Evolutionary conservation across 2,888 invertebrate genomes (phyloP), one percentile per base, ranked within the genome.

Genomic region (Caenorhabditis sp.): DNA sequence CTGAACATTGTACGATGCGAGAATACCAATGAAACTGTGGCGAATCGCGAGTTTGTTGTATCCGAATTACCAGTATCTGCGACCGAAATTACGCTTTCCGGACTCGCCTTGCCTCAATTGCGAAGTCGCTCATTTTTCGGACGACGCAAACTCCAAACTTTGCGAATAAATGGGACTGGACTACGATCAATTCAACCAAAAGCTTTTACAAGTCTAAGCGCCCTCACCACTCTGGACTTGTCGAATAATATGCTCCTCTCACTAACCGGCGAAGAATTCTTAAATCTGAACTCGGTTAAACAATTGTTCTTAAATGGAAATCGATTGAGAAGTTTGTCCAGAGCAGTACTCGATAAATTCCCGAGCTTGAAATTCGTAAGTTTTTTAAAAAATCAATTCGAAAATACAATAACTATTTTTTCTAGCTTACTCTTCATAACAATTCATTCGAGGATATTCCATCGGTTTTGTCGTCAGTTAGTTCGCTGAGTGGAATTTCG

Each of bases 41-140:
- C 26, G 12, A 2, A 8, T 5, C 57, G 73, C 7, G 67, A 78
- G 38, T 76, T 68, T 31, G 63, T 69, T 7, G 67, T 92, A 91
- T 92, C 93, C 80, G 92, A 92, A 89, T 93, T 95, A 87, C 94
- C 94, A 12, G 94, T 94, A 93, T 93, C 94, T 88, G 93, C 94
- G 70, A 94, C 94, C n/a, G 92, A 93, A 88, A 90, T 94, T 79
- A 93, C 93, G 87, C 90, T 95, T 75, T 94, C 94, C 88, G 94
- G 94, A 76, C 93, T 94, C 89, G 92, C 93, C 88, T 91, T 94
- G 83, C 91, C 92, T 84, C 90, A 91, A 67, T 91, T 94, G 65
- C 91, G 92, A 80, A 93, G 93, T 88, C 93, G 94, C 89, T 92
- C 93, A 53, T 94, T 95, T 89, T 93, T 94, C 82, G 94, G 84